Evolutionary conservation across 1,140 invertebrate species (phyloP), one percentile per base, ranked within the genome.

Genomic region (Augochlora pura): DNA sequence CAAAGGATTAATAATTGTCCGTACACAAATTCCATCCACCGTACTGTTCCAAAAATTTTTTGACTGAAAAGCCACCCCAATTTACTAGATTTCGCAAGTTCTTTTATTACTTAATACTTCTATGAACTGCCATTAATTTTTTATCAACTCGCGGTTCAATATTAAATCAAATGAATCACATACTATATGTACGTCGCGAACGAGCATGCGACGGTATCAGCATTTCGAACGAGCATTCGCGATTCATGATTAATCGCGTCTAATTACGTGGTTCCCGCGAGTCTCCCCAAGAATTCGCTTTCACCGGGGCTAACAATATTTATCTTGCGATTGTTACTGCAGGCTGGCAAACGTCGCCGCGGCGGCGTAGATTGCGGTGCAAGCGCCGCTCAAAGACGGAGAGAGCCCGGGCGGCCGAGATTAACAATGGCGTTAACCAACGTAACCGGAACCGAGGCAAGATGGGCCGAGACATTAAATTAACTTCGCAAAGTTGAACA

Each of bases 401-500:
- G 60, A 68, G 27, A n/a, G n/a, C n/a, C 16, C 27, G 23, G 16
- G 14, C n/a, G 25, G n/a, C 54, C 54, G 25, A 57, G 54, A 57
- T 57, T 57, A 57, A 57, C 54, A 57, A 57, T 52, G 60, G 38
- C 18, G 71, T 72, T 72, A 54, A 64, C 27, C 59, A 64, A 78
- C 59, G 18, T 32, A 64, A 63, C 32, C 21, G 23, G 60, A 42
- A 67, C 27, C 32, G 18, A 74, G 39, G 38, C 67, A n/a, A 25
- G 67, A 39, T 10, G 25, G 54, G 21, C 14, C 54, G 25, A 52
- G 23, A 67, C 25, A 67, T 66, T 74, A 66, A 79, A 79, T 66
- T 66, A 74, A 72, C 63, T 74, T 42, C 38, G 52, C 52, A 49
- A 74, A 74, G 63, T 63, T 67, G 70, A 66, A 67, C 52, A 69